Percentiles rank a stretch among this genome's conserved stretches.
Conservation (phyloP, 2,888 invertebrate species). For the Strigamia transsilvanica region DNA sequence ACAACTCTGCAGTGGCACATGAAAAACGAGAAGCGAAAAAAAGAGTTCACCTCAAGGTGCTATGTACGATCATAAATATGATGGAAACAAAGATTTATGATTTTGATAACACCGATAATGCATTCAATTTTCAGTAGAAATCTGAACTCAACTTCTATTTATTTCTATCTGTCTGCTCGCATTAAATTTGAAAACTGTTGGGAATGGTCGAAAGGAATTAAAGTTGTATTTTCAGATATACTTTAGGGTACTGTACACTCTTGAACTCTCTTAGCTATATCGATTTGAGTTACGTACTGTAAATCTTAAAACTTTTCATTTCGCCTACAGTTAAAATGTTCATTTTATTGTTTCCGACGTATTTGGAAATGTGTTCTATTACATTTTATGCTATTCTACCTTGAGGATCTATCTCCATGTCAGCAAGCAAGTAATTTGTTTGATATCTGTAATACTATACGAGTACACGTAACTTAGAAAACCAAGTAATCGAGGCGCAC, state of each 20-base stretch:
- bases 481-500: too few species aligned
- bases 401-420: too few species aligned
- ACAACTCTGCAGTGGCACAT: not conserved
- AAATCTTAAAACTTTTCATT: not conserved
- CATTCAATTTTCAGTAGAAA: slow-evolving; percentile 18
- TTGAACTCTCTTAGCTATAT: not conserved
- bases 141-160: not conserved
- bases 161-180: not conserved
- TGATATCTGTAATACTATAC: too few species aligned
- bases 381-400: too few species aligned
- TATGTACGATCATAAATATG: not conserved
- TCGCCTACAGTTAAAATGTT: not conserved
- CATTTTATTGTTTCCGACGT: not conserved
- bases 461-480: too few species aligned
- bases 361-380: not conserved
- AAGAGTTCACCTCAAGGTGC: not conserved
- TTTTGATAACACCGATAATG: not conserved
- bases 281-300: too few species aligned
- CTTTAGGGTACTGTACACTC: not conserved
- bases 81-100: slow-evolving; percentile 20
- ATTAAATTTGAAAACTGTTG: slow-evolving; percentile 1
- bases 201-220: not conserved
- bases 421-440: too few species aligned
- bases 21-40: not conserved
- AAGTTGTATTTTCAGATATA: not conserved